Evolutionary conservation across 2,888 invertebrate genomes (phyloP).

Genomic region (Ochropacha duplaris): DNA sequence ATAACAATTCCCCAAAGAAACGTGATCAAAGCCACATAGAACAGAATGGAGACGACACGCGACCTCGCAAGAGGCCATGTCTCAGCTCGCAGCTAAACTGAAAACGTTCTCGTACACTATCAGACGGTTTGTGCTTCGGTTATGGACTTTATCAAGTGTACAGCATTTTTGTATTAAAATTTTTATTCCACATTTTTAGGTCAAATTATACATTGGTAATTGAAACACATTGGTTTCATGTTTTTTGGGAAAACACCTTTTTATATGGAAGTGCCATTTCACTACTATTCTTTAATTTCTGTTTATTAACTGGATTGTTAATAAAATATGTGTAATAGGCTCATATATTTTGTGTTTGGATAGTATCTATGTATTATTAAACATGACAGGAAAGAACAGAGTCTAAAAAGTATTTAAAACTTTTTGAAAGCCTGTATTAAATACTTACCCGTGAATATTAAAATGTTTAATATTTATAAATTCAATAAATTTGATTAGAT

Average conservation of each 20-base stretch:
- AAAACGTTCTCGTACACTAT: constrained; percentile 35
- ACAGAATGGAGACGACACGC: constrained; percentile 81
- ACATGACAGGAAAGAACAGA: not conserved
- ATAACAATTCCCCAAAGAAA: constrained; percentile 84
- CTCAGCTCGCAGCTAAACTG: constrained; percentile 72
- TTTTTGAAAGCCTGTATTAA: too few relatives aligned
- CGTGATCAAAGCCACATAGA: constrained; percentile 80
- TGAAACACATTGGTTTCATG: constrained; percentile 44
- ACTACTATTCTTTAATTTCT: too few relatives aligned
- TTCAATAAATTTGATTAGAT: too few relatives aligned
- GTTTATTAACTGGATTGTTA: too few relatives aligned
- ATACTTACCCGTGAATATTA: too few relatives aligned
- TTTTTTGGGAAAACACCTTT: constrained; percentile 35
- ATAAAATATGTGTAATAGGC: too few relatives aligned
- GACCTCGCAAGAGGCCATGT: constrained; percentile 84
- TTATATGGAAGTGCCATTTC: constrained; percentile 40
- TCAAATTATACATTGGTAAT: constrained; percentile 50
- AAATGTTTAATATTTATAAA: too few relatives aligned
- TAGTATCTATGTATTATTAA: not conserved
- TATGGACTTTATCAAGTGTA: constrained; percentile 63
- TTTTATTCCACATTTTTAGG: constrained; percentile 54
- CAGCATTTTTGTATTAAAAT: constrained; percentile 60
- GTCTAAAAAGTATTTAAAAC: too few relatives aligned
- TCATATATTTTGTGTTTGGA: not conserved
- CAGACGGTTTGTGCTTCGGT: constrained; percentile 61